A percentile compares a stretch with the other conserved stretches of the same genome.
Evolutionary conservation across 2,113 vertebrate genomes (phyloP).

Genomic region (Axis porcinus): DNA sequence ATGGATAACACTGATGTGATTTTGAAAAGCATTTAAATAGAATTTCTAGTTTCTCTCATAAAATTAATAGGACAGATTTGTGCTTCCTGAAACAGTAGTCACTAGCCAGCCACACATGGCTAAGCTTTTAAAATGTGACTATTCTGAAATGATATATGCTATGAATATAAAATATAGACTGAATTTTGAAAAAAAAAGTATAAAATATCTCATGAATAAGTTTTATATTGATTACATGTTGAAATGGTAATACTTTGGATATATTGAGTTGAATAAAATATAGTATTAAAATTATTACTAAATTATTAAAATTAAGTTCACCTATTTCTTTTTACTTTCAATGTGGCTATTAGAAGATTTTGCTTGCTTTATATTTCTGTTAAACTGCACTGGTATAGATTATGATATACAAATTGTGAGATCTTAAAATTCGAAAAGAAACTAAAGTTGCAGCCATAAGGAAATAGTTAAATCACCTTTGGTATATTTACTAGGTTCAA

Average conservation of each 20-base stretch:
- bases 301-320: neutral
- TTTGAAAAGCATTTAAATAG: conserved; percentile 3
- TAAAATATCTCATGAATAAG: neutral
- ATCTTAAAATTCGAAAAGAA: neutral
- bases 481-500: neutral
- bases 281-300: neutral
- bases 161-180: neutral
- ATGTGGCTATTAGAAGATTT: neutral
- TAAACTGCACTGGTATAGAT: neutral
- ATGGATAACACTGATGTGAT: neutral
- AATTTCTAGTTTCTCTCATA: neutral
- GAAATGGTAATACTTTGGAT: neutral
- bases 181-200: neutral
- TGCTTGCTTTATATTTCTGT: neutral
- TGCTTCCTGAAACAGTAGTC: neutral
- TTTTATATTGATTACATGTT: neutral
- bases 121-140: neutral
- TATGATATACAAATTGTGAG: neutral
- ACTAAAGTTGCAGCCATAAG: neutral
- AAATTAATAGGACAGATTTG: neutral
- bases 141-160: neutral
- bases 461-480: neutral
- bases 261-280: neutral
- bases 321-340: neutral
- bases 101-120: neutral